These are phyloP conservation scores for Galagoides demidoff DNA, from an alignment of 2,797 vertebrate species.

Conservation along the genomic window DNA sequence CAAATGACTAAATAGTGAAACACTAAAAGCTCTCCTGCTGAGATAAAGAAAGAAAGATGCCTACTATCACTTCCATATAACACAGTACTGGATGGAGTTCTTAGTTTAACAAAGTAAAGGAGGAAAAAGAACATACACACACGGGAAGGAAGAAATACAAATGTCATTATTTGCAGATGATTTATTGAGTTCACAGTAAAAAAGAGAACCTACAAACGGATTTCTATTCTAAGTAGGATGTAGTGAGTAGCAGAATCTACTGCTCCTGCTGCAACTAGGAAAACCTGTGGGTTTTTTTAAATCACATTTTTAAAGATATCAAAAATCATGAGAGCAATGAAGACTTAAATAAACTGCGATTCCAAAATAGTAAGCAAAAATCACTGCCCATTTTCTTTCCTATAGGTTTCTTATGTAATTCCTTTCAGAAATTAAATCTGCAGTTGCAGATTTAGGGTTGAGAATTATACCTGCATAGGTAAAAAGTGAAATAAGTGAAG, in stretches of 20 bases:
- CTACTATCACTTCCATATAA: background rate
- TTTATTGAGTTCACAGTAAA: background rate
- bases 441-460: background rate
- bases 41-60: slow-evolving; percentile 15
- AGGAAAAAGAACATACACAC: background rate
- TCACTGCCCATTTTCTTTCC: background rate
- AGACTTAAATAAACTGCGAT: slow-evolving; percentile 16
- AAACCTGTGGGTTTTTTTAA: background rate
- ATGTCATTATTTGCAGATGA: background rate
- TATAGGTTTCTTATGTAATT: background rate
- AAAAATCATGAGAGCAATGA: slow-evolving; percentile 21
- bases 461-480: background rate
- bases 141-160: background rate
- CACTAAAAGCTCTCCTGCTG: background rate
- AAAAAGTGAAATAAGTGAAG: background rate
- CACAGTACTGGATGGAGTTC: background rate
- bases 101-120: background rate
- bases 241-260: background rate
- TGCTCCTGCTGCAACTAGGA: background rate
- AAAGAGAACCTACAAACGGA: background rate
- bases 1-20: background rate
- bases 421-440: background rate
- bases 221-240: background rate
- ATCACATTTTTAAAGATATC: background rate
- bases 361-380: background rate